These are phyloP conservation scores for Macrochelys suwanniensis DNA, from an alignment of 2,797 vertebrate species.

Conservation along the genomic window DNA sequence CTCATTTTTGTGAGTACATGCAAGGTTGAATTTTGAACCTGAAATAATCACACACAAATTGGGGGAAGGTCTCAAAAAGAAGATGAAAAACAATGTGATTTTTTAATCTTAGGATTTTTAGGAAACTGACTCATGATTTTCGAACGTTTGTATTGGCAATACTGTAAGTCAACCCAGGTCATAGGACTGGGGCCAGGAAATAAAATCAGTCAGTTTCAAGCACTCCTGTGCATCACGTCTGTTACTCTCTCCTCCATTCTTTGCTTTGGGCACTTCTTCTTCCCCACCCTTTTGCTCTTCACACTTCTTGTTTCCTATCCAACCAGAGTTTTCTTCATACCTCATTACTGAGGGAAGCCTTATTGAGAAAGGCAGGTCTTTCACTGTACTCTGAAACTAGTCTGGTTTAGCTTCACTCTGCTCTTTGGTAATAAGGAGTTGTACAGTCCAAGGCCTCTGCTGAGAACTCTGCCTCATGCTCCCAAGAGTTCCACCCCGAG, in stretches of 20 bases:
- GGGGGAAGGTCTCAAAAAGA: not conserved
- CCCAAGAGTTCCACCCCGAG: not conserved
- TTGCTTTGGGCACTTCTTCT: not conserved
- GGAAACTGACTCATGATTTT: not conserved
- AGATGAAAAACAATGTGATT: not conserved
- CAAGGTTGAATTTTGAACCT: too few species aligned
- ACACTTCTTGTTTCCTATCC: constrained; percentile 10
- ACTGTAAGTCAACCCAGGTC: not conserved
- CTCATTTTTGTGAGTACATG: not conserved
- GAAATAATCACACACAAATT: too few species aligned
- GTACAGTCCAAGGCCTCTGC: not conserved
- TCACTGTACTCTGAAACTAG: not conserved
- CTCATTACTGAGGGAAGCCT: not conserved
- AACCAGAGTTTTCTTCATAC: not conserved
- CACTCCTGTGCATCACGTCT: not conserved
- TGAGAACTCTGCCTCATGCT: not conserved
- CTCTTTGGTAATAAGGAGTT: not conserved
- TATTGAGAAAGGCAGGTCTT: not conserved
- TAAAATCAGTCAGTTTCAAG: not conserved
- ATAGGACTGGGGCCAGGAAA: not conserved
- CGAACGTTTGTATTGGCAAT: not conserved
- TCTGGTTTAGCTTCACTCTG: not conserved
- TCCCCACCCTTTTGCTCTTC: constrained; percentile 31
- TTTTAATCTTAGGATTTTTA: not conserved
- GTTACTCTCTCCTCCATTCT: constrained; percentile 18